Conservation (phyloP, 64 coral and sea anemone species). For the Montipora foliosa region DNA sequence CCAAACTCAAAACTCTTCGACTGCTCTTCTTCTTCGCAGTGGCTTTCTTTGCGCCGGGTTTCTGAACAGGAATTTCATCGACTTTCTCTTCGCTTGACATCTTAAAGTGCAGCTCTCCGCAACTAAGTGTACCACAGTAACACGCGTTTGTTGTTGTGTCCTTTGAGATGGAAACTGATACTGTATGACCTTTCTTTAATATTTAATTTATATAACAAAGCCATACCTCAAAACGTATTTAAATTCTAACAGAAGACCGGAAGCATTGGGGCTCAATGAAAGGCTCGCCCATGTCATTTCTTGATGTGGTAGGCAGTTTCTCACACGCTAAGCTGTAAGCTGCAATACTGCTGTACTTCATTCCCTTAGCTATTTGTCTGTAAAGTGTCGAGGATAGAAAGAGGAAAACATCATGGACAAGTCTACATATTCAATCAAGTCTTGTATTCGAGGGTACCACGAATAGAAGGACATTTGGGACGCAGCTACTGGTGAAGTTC, state of each 20-base stretch:
- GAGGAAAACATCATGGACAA: conserved; percentile 18
- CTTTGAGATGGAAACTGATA: conserved; percentile 2
- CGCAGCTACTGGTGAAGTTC: conserved; percentile 50
- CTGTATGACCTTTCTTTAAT: conserved; percentile 27
- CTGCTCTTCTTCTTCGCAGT: conserved; percentile 4
- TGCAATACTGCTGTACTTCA: conserved; percentile 33
- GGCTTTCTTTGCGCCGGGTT: conserved; percentile 30
- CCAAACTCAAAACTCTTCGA: conserved; percentile 3
- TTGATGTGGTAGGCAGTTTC: conserved; percentile 8
- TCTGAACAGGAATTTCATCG: conserved; percentile 25
- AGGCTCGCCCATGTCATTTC: conserved; percentile 27
- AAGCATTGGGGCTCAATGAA: conserved; percentile 22
- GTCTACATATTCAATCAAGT: conserved; percentile 53
- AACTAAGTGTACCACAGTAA: conserved; percentile 24
- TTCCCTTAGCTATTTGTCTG: conserved; percentile 21
- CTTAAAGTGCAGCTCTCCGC: conserved; percentile 22
- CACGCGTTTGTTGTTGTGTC: conserved; percentile 24
- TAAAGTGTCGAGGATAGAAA: conserved; percentile 6
- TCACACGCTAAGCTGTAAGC: not conserved
- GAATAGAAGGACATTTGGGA: conserved; percentile 62
- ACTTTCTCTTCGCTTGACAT: conserved; percentile 35
- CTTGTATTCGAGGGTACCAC: conserved; percentile 56
- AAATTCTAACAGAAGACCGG: not conserved
- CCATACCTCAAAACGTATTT: conserved; percentile 4
- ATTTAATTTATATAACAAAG: conserved; percentile 23